Evolutionary conservation across 2,888 invertebrate genomes (phyloP).

Genomic region (Caenorhabditis plicata): DNA sequence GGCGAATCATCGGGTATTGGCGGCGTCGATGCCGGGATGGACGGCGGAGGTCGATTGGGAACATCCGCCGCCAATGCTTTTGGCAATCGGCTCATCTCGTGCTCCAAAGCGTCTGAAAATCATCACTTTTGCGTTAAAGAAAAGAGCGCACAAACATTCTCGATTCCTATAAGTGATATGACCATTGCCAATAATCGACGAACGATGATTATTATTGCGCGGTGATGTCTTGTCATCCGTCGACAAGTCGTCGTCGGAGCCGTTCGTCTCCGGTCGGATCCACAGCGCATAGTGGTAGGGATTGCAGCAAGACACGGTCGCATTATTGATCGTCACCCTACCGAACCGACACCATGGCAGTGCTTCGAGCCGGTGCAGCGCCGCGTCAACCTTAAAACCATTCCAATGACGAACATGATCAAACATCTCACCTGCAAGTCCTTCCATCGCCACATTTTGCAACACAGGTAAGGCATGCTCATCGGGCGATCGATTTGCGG

Average conservation of each 20-base stretch:
- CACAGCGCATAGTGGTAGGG: slow-evolving; percentile 64
- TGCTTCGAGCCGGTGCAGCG: slow-evolving; percentile 61
- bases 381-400: slow-evolving; percentile 57
- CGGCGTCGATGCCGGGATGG: slow-evolving; percentile 34
- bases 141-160: slow-evolving; percentile 15
- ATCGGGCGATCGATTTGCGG: slow-evolving; percentile 64
- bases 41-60: slow-evolving; percentile 38
- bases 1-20: slow-evolving; percentile 44
- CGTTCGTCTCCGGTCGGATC: slow-evolving; percentile 56
- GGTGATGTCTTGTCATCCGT: slow-evolving; percentile 22
- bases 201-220: too few relatives aligned
- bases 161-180: slow-evolving; percentile 33
- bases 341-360: slow-evolving; percentile 65
- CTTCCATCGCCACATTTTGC: slow-evolving; percentile 64
- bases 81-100: slow-evolving; percentile 22
- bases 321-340: slow-evolving; percentile 63
- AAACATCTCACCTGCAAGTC: slow-evolving; percentile 51
- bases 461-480: slow-evolving; percentile 64
- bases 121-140: not conserved
- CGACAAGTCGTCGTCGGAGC: slow-evolving; percentile 34
- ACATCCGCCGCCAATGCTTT: slow-evolving; percentile 25
- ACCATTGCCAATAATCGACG: slow-evolving; percentile 33
- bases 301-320: slow-evolving; percentile 63
- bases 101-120: slow-evolving; percentile 23
- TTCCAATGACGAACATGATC: not conserved